Conservation (phyloP, 2,113 vertebrate genomes). For the Myotis davidii region DNA sequence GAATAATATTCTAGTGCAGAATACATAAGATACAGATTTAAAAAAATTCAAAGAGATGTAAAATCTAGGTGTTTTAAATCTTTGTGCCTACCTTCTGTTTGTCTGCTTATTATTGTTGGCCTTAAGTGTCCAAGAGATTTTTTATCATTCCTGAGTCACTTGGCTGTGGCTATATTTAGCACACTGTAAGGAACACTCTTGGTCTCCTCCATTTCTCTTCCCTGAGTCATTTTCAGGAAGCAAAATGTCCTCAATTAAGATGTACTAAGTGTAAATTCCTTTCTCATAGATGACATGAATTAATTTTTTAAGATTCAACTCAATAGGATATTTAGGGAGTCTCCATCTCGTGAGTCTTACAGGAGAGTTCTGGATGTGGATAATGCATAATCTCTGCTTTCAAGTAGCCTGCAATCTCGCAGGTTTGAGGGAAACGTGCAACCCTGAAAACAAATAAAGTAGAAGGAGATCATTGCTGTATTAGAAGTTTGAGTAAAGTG, state of each 20-base stretch:
- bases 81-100: background rate
- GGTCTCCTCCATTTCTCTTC: background rate
- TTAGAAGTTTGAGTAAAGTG: conserved; percentile 2
- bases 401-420: background rate
- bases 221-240: background rate
- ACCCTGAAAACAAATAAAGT: background rate
- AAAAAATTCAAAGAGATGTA: background rate
- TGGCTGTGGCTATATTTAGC: background rate
- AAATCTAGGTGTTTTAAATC: background rate
- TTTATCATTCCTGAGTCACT: background rate
- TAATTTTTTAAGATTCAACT: background rate
- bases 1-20: background rate
- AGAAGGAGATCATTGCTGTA: background rate
- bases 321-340: background rate
- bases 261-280: background rate
- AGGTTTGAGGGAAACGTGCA: background rate
- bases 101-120: background rate
- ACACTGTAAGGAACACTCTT: background rate
- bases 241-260: background rate
- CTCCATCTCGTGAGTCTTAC: background rate
- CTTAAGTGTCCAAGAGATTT: background rate
- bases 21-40: background rate
- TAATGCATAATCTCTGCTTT: background rate
- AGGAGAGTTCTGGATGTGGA: background rate
- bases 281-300: background rate